phyloP scores from a whole-genome alignment of 2,888 invertebrate genomes.

The Mesorhabditis belari region DNA sequence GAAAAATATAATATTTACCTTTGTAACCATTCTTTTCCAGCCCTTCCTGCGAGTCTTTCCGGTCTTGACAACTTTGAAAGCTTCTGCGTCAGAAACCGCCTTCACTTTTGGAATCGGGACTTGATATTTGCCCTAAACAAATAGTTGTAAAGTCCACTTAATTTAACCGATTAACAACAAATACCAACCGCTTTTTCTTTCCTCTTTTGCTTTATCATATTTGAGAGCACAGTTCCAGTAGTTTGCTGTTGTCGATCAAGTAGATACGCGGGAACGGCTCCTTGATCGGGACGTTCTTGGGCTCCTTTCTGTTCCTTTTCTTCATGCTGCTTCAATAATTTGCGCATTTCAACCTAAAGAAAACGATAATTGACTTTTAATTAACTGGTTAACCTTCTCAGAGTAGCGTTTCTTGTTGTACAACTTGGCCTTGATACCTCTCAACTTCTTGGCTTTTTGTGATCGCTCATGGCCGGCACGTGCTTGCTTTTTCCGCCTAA shows the following conservation, averaged over 20 bases:
- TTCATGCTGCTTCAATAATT: constrained; percentile 81
- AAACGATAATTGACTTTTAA: not conserved
- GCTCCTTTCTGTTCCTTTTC: constrained; percentile 74
- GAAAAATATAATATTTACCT: constrained; percentile 66
- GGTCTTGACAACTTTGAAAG: constrained; percentile 66
- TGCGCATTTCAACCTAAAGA: constrained; percentile 46
- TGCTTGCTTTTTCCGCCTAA: constrained; percentile 78
- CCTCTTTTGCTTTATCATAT: constrained; percentile 98
- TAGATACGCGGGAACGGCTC: constrained; percentile 90
- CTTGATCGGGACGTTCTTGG: constrained; percentile 64
- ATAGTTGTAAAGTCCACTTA: not conserved
- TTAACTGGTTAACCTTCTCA: constrained; percentile 77
- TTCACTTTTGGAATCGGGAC: constrained; percentile 97
- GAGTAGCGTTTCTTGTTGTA: constrained; percentile 90
- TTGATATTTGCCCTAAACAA: constrained; percentile 82
- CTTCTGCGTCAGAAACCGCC: constrained; percentile 91
- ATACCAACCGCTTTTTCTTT: constrained; percentile 80
- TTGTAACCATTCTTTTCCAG: constrained; percentile 99
- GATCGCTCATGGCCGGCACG: constrained; percentile 85
- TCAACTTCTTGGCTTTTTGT: constrained; percentile 79
- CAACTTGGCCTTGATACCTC: constrained; percentile 93
- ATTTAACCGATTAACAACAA: not conserved
- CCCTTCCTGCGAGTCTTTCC: constrained; percentile 65
- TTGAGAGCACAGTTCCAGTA: constrained; percentile 87
- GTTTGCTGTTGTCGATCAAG: constrained; percentile 90